Conservation (phyloP, 2,888 invertebrate species). For the Allophyes oxyacanthae region DNA sequence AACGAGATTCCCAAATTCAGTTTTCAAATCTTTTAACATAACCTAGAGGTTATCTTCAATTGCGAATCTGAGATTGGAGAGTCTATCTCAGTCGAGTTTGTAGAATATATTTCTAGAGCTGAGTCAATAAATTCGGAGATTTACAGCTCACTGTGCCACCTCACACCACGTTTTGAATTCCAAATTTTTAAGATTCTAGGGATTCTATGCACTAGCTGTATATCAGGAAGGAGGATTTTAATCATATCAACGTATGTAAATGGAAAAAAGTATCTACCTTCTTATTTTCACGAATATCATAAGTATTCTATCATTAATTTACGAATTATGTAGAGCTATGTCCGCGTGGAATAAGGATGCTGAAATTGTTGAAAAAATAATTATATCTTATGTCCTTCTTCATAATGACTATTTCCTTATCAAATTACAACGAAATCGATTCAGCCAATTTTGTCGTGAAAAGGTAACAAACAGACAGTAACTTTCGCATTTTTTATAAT, state of each 20-base stretch:
- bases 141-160: constrained; percentile 16
- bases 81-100: constrained; percentile 42
- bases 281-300: no score
- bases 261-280: no score
- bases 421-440: no score
- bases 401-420: no score
- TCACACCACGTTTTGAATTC: constrained; percentile 25
- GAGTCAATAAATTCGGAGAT: constrained; percentile 45
- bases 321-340: no score
- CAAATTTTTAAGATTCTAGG: constrained; percentile 4
- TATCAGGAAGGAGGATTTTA: constrained; percentile 1
- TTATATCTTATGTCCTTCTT: no score
- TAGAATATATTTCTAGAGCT: constrained; percentile 42
- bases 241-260: constrained; percentile 1
- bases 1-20: constrained; percentile 32
- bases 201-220: constrained; percentile 1
- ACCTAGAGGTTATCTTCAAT: constrained; percentile 32
- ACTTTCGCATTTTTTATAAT: no score
- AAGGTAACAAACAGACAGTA: no score
- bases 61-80: constrained; percentile 33
- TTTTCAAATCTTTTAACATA: constrained; percentile 42
- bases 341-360: no score
- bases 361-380: no score
- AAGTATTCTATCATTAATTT: no score
- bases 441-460: no score